Percentiles rank a stretch among this genome's conserved stretches.
Conservation (phyloP, 2,888 invertebrate species). For the Hylaea fasciaria region DNA sequence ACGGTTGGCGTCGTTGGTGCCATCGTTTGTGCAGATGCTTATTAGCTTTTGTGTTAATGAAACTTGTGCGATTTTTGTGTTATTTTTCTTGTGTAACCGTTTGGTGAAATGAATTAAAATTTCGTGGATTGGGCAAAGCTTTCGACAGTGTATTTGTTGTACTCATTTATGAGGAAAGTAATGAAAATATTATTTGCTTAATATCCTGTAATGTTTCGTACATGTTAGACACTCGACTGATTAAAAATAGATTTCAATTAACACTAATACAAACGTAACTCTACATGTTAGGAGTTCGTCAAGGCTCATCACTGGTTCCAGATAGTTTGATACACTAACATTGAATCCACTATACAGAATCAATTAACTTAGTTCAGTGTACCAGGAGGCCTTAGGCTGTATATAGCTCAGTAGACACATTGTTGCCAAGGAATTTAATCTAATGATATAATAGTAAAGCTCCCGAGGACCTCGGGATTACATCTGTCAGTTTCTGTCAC, state of each 20-base stretch:
- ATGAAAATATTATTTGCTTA: too few species aligned
- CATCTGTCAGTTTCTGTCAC: conserved; percentile 40
- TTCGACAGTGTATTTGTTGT: not conserved
- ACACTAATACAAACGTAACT: not conserved
- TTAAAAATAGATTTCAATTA: not conserved
- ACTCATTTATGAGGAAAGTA: too few species aligned
- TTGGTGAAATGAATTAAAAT: conserved; percentile 3
- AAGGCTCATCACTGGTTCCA: conserved; percentile 14
- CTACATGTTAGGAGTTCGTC: not conserved
- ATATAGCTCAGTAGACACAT: conserved; percentile 1
- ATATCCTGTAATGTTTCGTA: too few species aligned
- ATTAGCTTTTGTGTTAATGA: conserved; percentile 36
- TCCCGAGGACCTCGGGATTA: conserved; percentile 33
- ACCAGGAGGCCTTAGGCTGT: conserved; percentile 9
- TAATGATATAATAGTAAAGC: conserved; percentile 40
- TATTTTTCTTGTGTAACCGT: conserved; percentile 30
- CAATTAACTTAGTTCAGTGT: conserved; percentile 24
- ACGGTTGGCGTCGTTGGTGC: conserved; percentile 17
- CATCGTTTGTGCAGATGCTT: conserved; percentile 28
- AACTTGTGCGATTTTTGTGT: conserved; percentile 25
- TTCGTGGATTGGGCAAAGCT: not conserved
- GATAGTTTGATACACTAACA: conserved; percentile 5
- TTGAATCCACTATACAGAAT: conserved; percentile 13
- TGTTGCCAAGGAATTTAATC: conserved; percentile 35
- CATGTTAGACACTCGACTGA: too few species aligned